phyloP scores from a whole-genome alignment of 2,888 invertebrate species.

The Lasioglossum marginatum region DNA sequence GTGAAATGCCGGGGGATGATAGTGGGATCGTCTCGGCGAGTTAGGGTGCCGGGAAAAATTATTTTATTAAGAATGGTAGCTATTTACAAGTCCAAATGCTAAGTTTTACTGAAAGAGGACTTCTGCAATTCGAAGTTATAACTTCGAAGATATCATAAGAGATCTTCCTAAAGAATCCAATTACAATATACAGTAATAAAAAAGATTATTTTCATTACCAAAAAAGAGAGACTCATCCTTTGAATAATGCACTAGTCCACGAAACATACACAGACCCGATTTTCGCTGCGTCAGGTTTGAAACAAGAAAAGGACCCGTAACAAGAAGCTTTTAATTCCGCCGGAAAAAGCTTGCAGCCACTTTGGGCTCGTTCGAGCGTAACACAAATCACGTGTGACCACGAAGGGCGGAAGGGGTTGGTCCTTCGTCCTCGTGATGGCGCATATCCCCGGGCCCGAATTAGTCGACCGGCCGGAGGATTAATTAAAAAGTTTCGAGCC shows the following conservation, averaged over 20 bases:
- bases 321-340: conserved; percentile 4
- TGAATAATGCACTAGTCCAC: not conserved
- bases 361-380: not conserved
- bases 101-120: no score
- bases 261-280: not conserved
- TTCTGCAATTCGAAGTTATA: no score
- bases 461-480: conserved; percentile 37
- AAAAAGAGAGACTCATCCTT: not conserved
- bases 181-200: not conserved
- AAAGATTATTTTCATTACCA: not conserved
- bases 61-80: not conserved
- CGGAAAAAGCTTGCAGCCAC: not conserved
- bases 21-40: not conserved
- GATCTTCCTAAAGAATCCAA: not conserved
- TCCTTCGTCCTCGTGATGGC: conserved; percentile 11
- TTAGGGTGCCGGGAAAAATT: not conserved
- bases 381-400: conserved; percentile 14
- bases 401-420: not conserved
- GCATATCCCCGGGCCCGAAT: conserved; percentile 16
- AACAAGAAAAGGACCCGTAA: not conserved
- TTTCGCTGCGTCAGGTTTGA: not conserved
- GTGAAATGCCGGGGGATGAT: not conserved
- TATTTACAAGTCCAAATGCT: not conserved
- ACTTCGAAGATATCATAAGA: not conserved
- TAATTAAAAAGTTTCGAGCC: conserved; percentile 62